phyloP scores from a whole-genome alignment of 1,140 invertebrate genomes.

The Rhagoletis zephyria region DNA sequence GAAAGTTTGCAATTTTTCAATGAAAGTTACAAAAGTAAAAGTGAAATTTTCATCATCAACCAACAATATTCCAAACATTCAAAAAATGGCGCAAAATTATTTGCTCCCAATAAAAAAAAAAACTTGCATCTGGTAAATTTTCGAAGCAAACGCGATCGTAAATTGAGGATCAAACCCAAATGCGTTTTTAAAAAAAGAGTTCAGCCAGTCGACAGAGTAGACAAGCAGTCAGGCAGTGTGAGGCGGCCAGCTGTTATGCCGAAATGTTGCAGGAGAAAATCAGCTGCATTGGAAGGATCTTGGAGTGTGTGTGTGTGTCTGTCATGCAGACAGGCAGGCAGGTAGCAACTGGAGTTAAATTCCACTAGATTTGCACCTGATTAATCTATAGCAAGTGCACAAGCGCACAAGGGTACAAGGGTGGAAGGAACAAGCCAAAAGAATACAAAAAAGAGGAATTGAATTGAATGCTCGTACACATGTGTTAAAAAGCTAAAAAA shows the following conservation, averaged over 20 bases:
- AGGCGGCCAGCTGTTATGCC: constrained; percentile 17
- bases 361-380: constrained; percentile 51
- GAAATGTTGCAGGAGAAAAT: constrained; percentile 15
- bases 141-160: background rate
- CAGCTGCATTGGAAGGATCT: constrained; percentile 41
- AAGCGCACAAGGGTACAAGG: background rate
- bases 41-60: background rate
- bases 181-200: constrained; percentile 35
- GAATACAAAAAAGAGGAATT: background rate
- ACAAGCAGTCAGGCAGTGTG: background rate
- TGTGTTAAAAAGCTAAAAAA: constrained; percentile 14
- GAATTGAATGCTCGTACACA: background rate
- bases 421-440: background rate
- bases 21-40: too few relatives aligned
- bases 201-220: background rate
- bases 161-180: constrained; percentile 3
- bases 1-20: too few relatives aligned
- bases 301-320: background rate
- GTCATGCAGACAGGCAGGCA: constrained; percentile 1
- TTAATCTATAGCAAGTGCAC: constrained; percentile 50
- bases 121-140: background rate
- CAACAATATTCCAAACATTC: background rate
- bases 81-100: background rate
- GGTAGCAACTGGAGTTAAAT: constrained; percentile 45
- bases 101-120: constrained; percentile 28